A percentile compares a stretch with the other conserved stretches of the same genome.
These are phyloP conservation scores for Malacosoma neustria DNA, from an alignment of 2,888 invertebrate genomes.

Conservation along the genomic window DNA sequence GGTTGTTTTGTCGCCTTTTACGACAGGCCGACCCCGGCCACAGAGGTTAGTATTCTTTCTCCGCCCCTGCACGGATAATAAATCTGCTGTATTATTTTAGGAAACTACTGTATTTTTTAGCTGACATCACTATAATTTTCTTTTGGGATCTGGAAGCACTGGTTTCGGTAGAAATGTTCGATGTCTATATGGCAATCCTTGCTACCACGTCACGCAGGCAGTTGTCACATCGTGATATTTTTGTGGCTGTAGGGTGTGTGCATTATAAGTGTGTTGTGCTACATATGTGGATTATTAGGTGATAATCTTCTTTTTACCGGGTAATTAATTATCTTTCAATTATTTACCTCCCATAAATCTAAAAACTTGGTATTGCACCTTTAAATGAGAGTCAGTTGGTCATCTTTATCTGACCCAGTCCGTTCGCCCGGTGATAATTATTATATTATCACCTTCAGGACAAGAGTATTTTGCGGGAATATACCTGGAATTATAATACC, in stretches of 20 bases:
- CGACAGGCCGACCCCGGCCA: too few species aligned
- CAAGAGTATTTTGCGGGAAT: conserved; percentile 34
- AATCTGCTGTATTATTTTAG: too few species aligned
- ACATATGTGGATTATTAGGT: conserved; percentile 74
- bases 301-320: conserved; percentile 66
- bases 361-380: neutral
- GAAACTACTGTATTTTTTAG: too few species aligned
- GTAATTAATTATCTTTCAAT: conserved; percentile 34
- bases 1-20: too few species aligned
- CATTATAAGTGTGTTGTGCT: conserved; percentile 73
- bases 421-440: conserved; percentile 48
- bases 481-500: too few species aligned
- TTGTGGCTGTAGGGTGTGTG: conserved; percentile 74
- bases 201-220: conserved; percentile 72
- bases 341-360: neutral
- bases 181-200: conserved; percentile 50
- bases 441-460: conserved; percentile 37
- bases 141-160: too few species aligned
- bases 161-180: too few species aligned
- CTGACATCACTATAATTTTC: too few species aligned
- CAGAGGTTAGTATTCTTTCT: too few species aligned
- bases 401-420: conserved; percentile 22
- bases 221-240: conserved; percentile 73
- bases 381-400: conserved; percentile 15
- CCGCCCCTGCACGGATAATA: too few species aligned